A percentile compares a stretch with the other conserved stretches of the same genome.
phyloP scores from a whole-genome alignment of 2,113 vertebrate species.

The Pundamilia nyererei region DNA sequence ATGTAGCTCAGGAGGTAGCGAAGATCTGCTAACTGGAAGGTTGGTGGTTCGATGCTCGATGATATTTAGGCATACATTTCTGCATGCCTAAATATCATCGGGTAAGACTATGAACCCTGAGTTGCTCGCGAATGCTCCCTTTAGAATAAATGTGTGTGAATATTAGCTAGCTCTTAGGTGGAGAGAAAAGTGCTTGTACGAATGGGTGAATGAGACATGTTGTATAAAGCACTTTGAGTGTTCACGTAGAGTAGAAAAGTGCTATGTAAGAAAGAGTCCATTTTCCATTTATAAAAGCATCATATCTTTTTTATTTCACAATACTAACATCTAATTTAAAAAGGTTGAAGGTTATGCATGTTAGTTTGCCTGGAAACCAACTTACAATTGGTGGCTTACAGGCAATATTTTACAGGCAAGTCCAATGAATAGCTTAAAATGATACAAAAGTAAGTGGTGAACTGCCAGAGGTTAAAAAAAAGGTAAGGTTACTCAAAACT shows the following conservation, averaged over 20 bases:
- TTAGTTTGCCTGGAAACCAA: neutral
- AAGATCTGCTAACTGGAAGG: neutral
- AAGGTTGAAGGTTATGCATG: neutral
- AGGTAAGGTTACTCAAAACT: neutral
- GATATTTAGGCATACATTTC: neutral
- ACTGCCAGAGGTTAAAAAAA: neutral
- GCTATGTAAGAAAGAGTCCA: neutral
- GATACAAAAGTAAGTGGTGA: neutral
- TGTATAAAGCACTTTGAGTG: neutral
- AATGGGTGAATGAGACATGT: neutral
- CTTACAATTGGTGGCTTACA: neutral
- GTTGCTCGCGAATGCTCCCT: neutral
- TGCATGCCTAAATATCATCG: neutral
- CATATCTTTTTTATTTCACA: neutral
- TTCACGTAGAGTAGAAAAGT: neutral
- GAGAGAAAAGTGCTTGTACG: neutral
- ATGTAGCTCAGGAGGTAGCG: neutral
- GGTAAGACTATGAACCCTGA: neutral
- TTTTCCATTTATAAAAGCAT: neutral
- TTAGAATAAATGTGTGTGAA: neutral
- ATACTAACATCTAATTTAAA: neutral
- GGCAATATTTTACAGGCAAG: neutral
- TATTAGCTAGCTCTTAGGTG: neutral
- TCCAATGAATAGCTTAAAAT: neutral
- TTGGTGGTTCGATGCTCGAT: neutral